A percentile compares a stretch with the other conserved stretches of the same genome.
phyloP scores from a whole-genome alignment of 2,113 vertebrate genomes.

The Mustela lutreola region DNA sequence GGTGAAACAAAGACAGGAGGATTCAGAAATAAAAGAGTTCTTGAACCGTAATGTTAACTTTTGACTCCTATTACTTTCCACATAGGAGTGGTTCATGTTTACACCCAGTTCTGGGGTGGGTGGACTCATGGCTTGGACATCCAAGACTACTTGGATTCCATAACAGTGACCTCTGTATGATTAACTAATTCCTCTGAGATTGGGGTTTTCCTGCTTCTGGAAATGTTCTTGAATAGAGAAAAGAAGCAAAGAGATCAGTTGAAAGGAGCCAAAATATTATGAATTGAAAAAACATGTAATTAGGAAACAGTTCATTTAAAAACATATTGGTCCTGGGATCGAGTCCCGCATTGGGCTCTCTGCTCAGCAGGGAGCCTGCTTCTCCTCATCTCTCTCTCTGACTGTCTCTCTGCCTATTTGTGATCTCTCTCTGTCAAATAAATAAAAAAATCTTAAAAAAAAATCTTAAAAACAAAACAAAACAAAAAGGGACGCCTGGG shows the following conservation, averaged over 20 bases:
- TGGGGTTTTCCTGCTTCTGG: neutral
- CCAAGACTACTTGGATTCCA: neutral
- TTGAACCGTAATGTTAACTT: neutral
- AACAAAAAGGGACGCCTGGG: too few relatives aligned
- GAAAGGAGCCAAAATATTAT: neutral
- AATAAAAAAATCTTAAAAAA: too few relatives aligned
- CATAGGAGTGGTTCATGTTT: neutral
- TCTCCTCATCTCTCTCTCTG: too few relatives aligned
- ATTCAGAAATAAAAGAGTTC: neutral
- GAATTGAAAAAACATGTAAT: neutral
- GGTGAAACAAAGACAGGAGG: neutral
- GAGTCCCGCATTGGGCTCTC: too few relatives aligned
- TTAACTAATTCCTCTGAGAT: neutral
- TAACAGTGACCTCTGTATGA: neutral
- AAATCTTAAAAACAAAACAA: too few relatives aligned
- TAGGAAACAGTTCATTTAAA: conserved; percentile 14
- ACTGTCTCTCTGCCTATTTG: too few relatives aligned
- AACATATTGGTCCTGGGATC: neutral
- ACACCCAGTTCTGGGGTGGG: neutral
- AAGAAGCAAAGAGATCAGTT: conserved; percentile 29
- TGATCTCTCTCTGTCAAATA: too few relatives aligned
- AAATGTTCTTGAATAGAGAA: conserved; percentile 17
- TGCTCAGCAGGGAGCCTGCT: too few relatives aligned
- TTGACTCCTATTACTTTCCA: neutral
- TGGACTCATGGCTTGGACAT: neutral